Evolutionary conservation across 2,888 invertebrate species (phyloP).

Genomic region (Cerceris ruficornis): DNA sequence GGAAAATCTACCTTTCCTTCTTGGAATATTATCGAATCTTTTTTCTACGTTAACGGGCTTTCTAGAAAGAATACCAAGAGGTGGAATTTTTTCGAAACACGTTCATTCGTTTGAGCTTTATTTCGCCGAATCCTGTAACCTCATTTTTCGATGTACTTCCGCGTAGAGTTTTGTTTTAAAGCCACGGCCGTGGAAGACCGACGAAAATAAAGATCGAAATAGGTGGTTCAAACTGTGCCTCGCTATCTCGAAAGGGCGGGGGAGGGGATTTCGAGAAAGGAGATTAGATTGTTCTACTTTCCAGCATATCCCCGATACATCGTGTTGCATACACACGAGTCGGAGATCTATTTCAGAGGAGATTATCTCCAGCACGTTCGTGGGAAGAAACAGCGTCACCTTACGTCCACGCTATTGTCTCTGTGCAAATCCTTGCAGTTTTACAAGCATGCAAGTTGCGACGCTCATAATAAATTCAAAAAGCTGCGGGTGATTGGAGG

Average conservation of each 20-base stretch:
- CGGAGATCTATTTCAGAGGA: constrained; percentile 68
- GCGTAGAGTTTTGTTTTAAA: too few relatives aligned
- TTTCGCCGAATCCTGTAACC: too few relatives aligned
- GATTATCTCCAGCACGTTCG: constrained; percentile 69
- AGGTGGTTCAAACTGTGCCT: constrained; percentile 29
- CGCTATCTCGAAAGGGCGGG: constrained; percentile 35
- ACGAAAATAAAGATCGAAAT: constrained; percentile 32
- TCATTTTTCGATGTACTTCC: too few relatives aligned
- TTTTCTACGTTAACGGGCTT: too few relatives aligned
- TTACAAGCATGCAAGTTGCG: neutral
- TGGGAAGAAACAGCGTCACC: constrained; percentile 68
- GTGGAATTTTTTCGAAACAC: too few relatives aligned
- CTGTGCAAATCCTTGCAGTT: constrained; percentile 34
- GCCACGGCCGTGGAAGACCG: neutral
- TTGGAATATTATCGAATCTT: too few relatives aligned
- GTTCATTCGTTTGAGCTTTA: too few relatives aligned
- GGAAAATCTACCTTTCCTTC: too few relatives aligned
- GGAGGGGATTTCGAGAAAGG: constrained; percentile 50
- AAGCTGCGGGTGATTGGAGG: neutral
- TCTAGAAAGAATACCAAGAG: too few relatives aligned
- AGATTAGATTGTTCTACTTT: constrained; percentile 53
- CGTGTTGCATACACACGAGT: constrained; percentile 43
- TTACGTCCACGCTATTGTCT: constrained; percentile 52
- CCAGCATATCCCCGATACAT: constrained; percentile 33
- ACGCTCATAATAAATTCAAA: neutral